phyloP scores from a whole-genome alignment of 1,140 invertebrate species.

The Leptestheria dahalacensis region DNA sequence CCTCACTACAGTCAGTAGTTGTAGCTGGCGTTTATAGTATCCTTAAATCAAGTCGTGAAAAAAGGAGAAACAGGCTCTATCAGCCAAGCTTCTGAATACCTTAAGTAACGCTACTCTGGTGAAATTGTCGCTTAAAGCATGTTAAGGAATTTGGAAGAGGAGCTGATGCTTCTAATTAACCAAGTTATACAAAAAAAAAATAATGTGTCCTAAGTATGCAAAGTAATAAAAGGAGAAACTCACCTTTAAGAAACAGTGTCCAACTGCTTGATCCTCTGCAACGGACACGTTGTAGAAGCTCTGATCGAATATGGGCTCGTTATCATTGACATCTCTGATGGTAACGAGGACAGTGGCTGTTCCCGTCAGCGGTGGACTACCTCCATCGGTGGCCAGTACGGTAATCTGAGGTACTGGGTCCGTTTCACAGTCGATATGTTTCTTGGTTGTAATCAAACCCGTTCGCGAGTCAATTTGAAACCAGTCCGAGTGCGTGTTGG shows the following conservation, averaged over 20 bases:
- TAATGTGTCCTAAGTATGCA: too few species aligned
- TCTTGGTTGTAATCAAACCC: conserved; percentile 70
- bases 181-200: background rate
- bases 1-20: too few species aligned
- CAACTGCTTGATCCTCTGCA: conserved; percentile 64
- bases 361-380: conserved; percentile 60
- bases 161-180: background rate
- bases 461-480: conserved; percentile 73
- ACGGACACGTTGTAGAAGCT: conserved; percentile 92
- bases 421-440: conserved; percentile 78
- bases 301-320: conserved; percentile 90
- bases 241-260: conserved; percentile 90
- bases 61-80: too few species aligned
- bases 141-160: too few species aligned
- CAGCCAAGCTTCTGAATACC: too few species aligned
- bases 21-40: too few species aligned
- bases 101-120: too few species aligned
- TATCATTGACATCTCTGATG: conserved; percentile 74
- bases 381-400: conserved; percentile 70
- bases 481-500: conserved; percentile 57
- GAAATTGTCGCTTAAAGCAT: too few species aligned
- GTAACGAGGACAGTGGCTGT: conserved; percentile 67
- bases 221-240: conserved; percentile 29
- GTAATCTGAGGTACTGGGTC: conserved; percentile 65
- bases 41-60: too few species aligned